Evolutionary conservation across 2,797 vertebrate species (phyloP).

Genomic region (Gallirallus australis): DNA sequence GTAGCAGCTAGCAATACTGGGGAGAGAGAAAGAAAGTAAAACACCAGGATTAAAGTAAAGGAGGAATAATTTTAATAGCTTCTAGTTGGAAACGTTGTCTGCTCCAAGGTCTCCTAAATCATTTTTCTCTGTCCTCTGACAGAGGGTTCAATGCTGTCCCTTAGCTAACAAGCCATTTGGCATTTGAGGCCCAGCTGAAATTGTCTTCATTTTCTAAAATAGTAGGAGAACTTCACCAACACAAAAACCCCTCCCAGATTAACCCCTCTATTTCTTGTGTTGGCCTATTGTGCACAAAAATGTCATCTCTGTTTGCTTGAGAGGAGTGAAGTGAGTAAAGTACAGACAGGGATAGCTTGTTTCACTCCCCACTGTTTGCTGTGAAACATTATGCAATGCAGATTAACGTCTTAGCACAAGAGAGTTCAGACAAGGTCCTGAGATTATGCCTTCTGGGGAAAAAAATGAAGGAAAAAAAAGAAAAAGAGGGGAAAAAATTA

Average conservation of each 20-base stretch:
- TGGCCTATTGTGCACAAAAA: constrained; percentile 56
- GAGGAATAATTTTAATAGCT: neutral
- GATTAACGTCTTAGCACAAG: constrained; percentile 47
- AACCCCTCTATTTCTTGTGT: neutral
- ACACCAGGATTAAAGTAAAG: neutral
- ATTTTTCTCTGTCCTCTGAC: neutral
- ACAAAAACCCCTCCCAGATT: neutral
- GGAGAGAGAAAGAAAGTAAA: neutral
- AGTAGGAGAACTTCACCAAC: neutral
- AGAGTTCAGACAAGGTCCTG: constrained; percentile 53
- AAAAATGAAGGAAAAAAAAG: neutral
- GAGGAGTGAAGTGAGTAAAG: constrained; percentile 17
- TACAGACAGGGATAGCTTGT: neutral
- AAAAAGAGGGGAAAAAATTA: fast-evolving
- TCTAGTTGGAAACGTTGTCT: neutral
- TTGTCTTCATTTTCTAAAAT: constrained; percentile 12
- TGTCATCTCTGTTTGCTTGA: constrained; percentile 64
- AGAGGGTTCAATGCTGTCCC: neutral
- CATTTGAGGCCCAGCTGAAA: constrained; percentile 7
- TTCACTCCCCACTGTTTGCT: constrained; percentile 54
- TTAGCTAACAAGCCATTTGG: constrained; percentile 19
- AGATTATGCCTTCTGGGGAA: neutral
- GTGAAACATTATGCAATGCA: neutral
- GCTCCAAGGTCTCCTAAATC: neutral
- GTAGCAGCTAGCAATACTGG: neutral